phyloP scores from a whole-genome alignment of 1,140 invertebrate species.

The Drosophila ercepeae region DNA sequence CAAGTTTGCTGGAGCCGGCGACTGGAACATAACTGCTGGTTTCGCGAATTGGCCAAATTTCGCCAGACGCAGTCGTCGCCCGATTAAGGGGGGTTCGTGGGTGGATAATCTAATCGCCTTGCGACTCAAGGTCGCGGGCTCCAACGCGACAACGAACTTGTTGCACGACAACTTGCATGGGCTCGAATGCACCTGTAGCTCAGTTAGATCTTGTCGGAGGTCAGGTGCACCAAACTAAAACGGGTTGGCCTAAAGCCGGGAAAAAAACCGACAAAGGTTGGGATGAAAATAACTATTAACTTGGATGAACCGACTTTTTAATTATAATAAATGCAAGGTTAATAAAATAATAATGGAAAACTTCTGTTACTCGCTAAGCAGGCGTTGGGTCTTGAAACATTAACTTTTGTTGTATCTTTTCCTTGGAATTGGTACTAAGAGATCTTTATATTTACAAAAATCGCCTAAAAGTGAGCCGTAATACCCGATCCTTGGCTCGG shows the following conservation, averaged over 20 bases:
- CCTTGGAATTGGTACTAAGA: no score
- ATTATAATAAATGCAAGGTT: background rate
- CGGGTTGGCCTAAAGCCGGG: background rate
- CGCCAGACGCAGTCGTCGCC: background rate
- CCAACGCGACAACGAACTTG: conserved; percentile 14
- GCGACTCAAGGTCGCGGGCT: conserved; percentile 8
- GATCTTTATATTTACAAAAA: no score
- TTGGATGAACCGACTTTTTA: background rate
- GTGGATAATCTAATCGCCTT: conserved; percentile 41
- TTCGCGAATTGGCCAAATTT: background rate
- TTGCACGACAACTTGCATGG: conserved; percentile 14
- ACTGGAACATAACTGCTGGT: conserved; percentile 11
- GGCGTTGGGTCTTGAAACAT: no score
- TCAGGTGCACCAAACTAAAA: background rate
- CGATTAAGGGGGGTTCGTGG: background rate
- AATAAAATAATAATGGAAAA: background rate
- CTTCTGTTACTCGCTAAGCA: background rate
- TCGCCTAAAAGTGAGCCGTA: conserved; percentile 20
- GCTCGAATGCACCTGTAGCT: conserved; percentile 1
- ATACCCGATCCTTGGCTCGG: background rate
- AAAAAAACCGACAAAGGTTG: background rate
- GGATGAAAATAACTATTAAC: background rate
- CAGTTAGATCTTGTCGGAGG: conserved; percentile 23
- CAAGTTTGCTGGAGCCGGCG: background rate
- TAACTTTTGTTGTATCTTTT: no score